A percentile compares a stretch with the other conserved stretches of the same genome.
phyloP scores from a whole-genome alignment of 2,797 vertebrate species.

The Schizopygopsis pylzovi region DNA sequence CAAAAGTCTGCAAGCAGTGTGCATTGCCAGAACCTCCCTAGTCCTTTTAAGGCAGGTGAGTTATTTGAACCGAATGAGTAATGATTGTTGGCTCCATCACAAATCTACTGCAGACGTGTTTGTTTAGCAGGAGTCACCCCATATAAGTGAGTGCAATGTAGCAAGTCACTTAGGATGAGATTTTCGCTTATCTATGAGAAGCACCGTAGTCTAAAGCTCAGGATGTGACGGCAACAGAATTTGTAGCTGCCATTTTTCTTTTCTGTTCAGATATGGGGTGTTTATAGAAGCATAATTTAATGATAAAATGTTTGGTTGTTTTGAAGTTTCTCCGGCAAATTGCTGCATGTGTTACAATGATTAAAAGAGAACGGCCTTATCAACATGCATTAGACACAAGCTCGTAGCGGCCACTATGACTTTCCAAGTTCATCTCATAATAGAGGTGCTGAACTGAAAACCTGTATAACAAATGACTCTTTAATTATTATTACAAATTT shows the following conservation, averaged over 20 bases:
- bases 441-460: neutral
- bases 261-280: neutral
- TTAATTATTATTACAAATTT: slow-evolving; percentile 1
- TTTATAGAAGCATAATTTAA: neutral
- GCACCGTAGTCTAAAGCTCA: neutral
- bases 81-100: slow-evolving; percentile 30
- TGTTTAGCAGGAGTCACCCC: slow-evolving; percentile 23
- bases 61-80: slow-evolving; percentile 27
- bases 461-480: neutral
- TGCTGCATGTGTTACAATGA: slow-evolving; percentile 5
- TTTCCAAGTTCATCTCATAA: slow-evolving; percentile 3
- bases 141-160: neutral
- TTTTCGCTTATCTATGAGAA: slow-evolving; percentile 17
- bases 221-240: neutral
- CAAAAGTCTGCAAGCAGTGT: slow-evolving; percentile 15
- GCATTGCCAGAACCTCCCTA: slow-evolving; percentile 32
- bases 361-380: neutral
- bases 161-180: slow-evolving; percentile 12
- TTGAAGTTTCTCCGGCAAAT: neutral
- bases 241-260: neutral
- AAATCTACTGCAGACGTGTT: slow-evolving; percentile 31
- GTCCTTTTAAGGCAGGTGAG: slow-evolving; percentile 21
- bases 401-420: neutral
- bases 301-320: slow-evolving; percentile 1
- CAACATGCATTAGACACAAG: neutral